phyloP scores from a whole-genome alignment of 2,113 vertebrate genomes.

The Bettongia penicillata region DNA sequence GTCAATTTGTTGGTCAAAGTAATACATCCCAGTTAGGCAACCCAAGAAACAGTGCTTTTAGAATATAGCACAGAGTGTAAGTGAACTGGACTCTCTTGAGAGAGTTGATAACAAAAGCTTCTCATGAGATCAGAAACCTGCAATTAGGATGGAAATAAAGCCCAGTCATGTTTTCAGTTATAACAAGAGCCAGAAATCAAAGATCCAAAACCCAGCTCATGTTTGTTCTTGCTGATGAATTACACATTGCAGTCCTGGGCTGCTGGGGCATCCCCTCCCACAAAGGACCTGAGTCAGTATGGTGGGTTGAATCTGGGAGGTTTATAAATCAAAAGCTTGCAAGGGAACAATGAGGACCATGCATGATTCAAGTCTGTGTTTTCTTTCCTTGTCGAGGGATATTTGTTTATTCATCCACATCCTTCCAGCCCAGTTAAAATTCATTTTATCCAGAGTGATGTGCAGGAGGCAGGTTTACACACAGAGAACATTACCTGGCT shows the following conservation, averaged over 20 bases:
- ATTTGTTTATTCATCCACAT: conserved; percentile 26
- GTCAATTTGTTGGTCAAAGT: neutral
- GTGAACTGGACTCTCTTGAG: conserved; percentile 8
- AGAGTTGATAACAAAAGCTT: neutral
- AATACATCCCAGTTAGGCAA: neutral
- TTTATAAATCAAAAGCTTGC: conserved; percentile 32
- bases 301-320: conserved; percentile 22
- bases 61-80: neutral
- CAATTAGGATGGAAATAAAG: conserved; percentile 48
- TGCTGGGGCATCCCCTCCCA: neutral
- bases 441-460: conserved; percentile 44
- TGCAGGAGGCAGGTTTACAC: neutral
- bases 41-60: neutral
- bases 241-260: conserved; percentile 14
- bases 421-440: conserved; percentile 42
- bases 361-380: conserved; percentile 5
- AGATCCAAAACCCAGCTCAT: neutral
- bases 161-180: conserved; percentile 4
- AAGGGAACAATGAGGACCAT: conserved; percentile 33
- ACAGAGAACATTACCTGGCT: conserved; percentile 34
- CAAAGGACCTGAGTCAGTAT: conserved; percentile 29
- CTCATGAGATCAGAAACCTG: conserved; percentile 7
- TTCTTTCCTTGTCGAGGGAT: neutral
- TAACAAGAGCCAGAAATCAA: neutral
- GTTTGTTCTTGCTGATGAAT: conserved; percentile 37